These are phyloP conservation scores for Nyctereutes procyonoides DNA, from an alignment of 2,113 vertebrate genomes.

Conservation along the genomic window DNA sequence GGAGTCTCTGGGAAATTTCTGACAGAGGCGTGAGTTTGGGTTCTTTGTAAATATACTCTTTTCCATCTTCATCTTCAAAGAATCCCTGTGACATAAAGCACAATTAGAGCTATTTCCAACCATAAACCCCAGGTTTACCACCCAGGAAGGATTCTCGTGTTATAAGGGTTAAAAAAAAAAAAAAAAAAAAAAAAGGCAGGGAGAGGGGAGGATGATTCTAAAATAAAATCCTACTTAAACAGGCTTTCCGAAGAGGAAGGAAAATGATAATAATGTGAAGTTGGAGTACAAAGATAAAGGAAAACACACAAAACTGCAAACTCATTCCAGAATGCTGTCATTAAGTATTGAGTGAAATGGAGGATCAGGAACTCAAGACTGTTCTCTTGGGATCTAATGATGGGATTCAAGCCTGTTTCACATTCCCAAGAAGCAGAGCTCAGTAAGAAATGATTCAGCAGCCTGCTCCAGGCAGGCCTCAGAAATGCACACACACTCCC, in stretches of 20 bases:
- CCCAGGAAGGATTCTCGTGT: slow-evolving; percentile 51
- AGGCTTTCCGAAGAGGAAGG: slow-evolving; percentile 58
- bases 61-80: slow-evolving; percentile 98
- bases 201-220: slow-evolving; percentile 33
- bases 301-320: slow-evolving; percentile 68
- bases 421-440: slow-evolving; percentile 78
- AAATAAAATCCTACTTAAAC: slow-evolving; percentile 72
- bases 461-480: background rate
- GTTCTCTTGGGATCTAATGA: slow-evolving; percentile 71
- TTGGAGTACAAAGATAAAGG: slow-evolving; percentile 75
- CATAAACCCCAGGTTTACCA: background rate
- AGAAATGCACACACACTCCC: background rate
- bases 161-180: slow-evolving; percentile 77
- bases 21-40: slow-evolving; percentile 98
- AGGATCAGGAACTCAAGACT: slow-evolving; percentile 61
- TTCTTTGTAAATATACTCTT: slow-evolving; percentile 99
- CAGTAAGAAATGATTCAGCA: background rate
- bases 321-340: slow-evolving; percentile 66
- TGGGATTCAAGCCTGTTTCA: slow-evolving; percentile 86
- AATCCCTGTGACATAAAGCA: slow-evolving; percentile 90
- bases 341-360: slow-evolving; percentile 74
- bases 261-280: slow-evolving; percentile 59
- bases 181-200: slow-evolving; percentile 36
- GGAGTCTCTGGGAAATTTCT: slow-evolving; percentile 97
- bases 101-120: slow-evolving; percentile 51